These are phyloP conservation scores for Coendou prehensilis DNA, from an alignment of 2,797 vertebrate genomes.

Conservation along the genomic window DNA sequence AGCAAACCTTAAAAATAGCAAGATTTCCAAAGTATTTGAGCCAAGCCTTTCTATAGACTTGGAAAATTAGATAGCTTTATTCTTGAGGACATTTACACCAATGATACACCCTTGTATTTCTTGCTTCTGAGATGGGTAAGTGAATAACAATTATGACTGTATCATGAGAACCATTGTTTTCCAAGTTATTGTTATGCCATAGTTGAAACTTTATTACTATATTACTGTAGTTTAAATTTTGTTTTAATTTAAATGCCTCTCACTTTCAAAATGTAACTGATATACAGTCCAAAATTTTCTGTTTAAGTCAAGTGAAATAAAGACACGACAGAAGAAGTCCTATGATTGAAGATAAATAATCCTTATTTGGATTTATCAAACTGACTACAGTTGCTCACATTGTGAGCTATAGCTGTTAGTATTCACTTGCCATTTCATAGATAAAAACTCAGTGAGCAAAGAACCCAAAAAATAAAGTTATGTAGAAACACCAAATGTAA, in stretches of 20 bases:
- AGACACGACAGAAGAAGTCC: background rate
- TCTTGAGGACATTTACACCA: background rate
- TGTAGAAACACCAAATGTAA: background rate
- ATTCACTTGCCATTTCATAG: background rate
- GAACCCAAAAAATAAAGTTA: background rate
- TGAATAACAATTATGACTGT: background rate
- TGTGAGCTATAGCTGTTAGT: background rate
- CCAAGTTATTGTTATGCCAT: background rate
- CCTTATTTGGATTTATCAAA: background rate
- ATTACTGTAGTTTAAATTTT: constrained; percentile 32
- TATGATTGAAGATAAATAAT: background rate
- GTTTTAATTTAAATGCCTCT: constrained; percentile 12
- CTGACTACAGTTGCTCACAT: background rate
- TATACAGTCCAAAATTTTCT: background rate
- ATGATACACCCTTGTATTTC: background rate
- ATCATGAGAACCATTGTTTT: background rate
- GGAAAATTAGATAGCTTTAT: background rate
- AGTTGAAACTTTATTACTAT: background rate
- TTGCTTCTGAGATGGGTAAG: background rate
- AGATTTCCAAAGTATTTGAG: background rate
- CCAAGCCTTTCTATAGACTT: background rate
- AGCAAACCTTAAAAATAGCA: constrained; percentile 6
- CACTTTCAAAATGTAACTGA: background rate
- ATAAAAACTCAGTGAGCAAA: constrained; percentile 14
- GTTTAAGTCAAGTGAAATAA: background rate